A percentile compares a stretch with the other conserved stretches of the same genome.
These are phyloP conservation scores for Heteractis magnifica DNA, from an alignment of 92 coral and sea anemone species.

Conservation along the genomic window DNA sequence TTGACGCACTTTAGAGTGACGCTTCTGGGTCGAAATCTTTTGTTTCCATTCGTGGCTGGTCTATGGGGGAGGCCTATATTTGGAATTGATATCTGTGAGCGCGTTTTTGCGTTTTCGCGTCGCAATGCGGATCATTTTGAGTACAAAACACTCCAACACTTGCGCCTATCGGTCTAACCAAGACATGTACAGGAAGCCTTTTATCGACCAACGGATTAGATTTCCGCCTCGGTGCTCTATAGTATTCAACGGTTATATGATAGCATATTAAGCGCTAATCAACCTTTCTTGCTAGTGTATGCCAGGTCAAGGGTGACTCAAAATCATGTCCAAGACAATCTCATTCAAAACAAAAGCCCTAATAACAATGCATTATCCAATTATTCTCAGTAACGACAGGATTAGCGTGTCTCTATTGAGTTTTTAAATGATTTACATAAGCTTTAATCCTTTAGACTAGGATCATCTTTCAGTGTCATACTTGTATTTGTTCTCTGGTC, in stretches of 20 bases:
- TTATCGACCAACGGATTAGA: neutral
- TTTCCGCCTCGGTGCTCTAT: neutral
- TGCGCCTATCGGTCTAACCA: constrained; percentile 6
- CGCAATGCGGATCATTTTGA: neutral
- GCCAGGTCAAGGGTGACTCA: neutral
- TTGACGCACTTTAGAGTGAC: neutral
- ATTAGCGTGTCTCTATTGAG: constrained; percentile 13
- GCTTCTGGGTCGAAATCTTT: neutral
- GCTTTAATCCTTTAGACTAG: neutral
- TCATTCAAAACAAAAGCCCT: constrained; percentile 8
- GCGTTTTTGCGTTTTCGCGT: neutral
- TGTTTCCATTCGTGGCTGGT: neutral
- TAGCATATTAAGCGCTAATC: constrained; percentile 1
- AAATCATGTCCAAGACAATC: constrained; percentile 4
- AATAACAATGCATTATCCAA: constrained; percentile 27
- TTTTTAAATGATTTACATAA: constrained; percentile 23
- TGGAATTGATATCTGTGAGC: neutral
- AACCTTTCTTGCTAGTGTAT: neutral
- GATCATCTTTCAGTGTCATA: constrained; percentile 12
- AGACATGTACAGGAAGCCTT: neutral
- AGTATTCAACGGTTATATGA: constrained; percentile 1
- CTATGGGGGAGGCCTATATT: neutral
- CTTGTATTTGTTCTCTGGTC: constrained; percentile 14
- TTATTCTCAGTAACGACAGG: constrained; percentile 4
- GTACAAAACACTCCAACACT: neutral